A percentile compares a stretch with the other conserved stretches of the same genome.
Conservation (phyloP, 1,140 invertebrate genomes). For the Trinorchestia longiramus region DNA sequence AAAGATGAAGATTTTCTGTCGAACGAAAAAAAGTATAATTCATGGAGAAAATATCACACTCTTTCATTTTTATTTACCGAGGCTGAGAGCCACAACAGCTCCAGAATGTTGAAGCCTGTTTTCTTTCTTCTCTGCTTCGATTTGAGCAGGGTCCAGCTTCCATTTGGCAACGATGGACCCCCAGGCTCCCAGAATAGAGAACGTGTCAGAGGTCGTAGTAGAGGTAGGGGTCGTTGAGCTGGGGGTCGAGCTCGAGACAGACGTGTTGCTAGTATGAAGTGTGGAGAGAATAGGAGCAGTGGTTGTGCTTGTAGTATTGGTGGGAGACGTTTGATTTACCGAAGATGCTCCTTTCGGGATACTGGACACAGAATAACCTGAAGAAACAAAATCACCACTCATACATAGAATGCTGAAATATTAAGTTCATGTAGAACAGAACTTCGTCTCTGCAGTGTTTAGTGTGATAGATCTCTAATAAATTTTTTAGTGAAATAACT, state of each 20-base stretch:
- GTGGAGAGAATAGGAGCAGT: background rate
- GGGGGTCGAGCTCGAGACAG: background rate
- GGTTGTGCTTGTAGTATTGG: background rate
- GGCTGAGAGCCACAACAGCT: constrained; percentile 85
- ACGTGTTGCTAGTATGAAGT: background rate
- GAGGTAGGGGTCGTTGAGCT: background rate
- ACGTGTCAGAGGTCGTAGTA: background rate
- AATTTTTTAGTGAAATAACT: too few relatives aligned
- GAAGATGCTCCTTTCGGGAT: background rate
- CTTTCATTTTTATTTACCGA: constrained; percentile 73
- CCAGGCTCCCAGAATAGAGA: constrained; percentile 18
- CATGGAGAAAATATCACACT: background rate
- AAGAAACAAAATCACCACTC: background rate
- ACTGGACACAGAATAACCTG: background rate
- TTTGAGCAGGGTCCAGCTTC: constrained; percentile 66
- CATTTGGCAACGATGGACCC: constrained; percentile 58
- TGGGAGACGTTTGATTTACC: background rate
- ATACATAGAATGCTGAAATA: too few relatives aligned
- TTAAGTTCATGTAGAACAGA: too few relatives aligned
- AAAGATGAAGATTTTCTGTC: background rate
- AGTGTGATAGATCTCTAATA: too few relatives aligned
- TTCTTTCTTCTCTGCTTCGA: constrained; percentile 65
- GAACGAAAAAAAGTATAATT: background rate
- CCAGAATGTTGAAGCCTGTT: constrained; percentile 72
- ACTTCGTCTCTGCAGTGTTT: too few relatives aligned